Percentiles rank a stretch among this genome's conserved stretches.
phyloP scores from a whole-genome alignment of 2,888 invertebrate species.

The Drosophila ochracea region DNA sequence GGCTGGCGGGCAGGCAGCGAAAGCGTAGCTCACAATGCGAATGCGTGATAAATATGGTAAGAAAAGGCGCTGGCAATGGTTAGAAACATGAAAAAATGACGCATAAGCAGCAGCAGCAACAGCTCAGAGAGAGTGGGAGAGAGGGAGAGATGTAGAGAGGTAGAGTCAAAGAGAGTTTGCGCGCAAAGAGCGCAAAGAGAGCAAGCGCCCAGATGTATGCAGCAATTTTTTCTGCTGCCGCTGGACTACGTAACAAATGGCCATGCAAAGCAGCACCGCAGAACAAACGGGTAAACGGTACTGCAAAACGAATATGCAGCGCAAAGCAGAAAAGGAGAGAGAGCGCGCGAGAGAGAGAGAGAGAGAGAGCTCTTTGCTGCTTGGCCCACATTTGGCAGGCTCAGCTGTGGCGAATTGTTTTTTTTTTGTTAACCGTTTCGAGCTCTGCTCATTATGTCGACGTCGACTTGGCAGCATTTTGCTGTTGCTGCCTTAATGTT shows the following conservation, averaged over 20 bases:
- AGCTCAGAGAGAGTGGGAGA: constrained; percentile 9
- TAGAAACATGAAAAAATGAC: constrained; percentile 68
- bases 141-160: constrained; percentile 7
- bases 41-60: constrained; percentile 67
- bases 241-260: constrained; percentile 64
- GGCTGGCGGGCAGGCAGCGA: constrained; percentile 18
- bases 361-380: constrained; percentile 22
- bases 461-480: constrained; percentile 45
- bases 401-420: constrained; percentile 58
- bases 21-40: constrained; percentile 32
- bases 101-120: constrained; percentile 64
- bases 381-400: constrained; percentile 68
- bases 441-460: constrained; percentile 60
- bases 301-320: constrained; percentile 72
- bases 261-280: constrained; percentile 70
- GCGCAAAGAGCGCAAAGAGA: constrained; percentile 20
- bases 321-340: constrained; percentile 40
- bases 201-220: constrained; percentile 55
- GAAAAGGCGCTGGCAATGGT: constrained; percentile 55
- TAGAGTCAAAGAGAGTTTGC: constrained; percentile 1
- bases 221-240: constrained; percentile 33
- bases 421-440: constrained; percentile 50
- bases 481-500: constrained; percentile 50
- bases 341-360: background rate
- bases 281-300: constrained; percentile 63